Percentiles rank a stretch among this genome's conserved stretches.
Evolutionary conservation across 2,113 vertebrate species (phyloP).

Genomic region (Lagenorhynchus albirostris): DNA sequence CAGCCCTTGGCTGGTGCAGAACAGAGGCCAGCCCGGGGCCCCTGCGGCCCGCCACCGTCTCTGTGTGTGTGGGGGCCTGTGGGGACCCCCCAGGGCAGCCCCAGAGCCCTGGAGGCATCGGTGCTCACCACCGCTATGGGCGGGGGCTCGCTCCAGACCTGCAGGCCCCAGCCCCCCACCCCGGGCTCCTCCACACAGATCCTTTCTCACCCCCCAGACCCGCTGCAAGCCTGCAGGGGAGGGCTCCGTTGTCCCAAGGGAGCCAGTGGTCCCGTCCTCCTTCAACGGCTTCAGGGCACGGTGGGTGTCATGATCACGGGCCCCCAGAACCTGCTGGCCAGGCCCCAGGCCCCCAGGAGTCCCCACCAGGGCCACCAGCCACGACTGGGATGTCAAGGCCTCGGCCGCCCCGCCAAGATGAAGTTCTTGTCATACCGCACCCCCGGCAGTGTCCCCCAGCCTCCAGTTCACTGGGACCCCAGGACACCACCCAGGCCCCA

Average conservation of each 20-base stretch:
- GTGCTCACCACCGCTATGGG: not conserved
- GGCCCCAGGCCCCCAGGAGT: not conserved
- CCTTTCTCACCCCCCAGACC: not conserved
- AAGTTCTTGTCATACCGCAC: no score
- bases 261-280: not conserved
- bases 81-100: rapidly evolving
- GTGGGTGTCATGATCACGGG: not conserved
- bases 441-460: rapidly evolving
- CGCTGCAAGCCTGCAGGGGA: no score
- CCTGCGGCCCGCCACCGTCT: rapidly evolving
- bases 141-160: not conserved
- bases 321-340: not conserved
- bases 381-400: no score
- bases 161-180: no score
- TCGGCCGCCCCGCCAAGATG: not conserved
- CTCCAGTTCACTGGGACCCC: not conserved
- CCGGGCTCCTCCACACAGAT: rapidly evolving
- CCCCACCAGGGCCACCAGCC: not conserved
- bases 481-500: no score
- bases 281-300: rapidly evolving
- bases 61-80: rapidly evolving
- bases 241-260: not conserved
- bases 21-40: not conserved
- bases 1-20: no score
- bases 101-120: not conserved